phyloP scores from a whole-genome alignment of 2,113 vertebrate genomes.

The Acrocephalus kingi region DNA sequence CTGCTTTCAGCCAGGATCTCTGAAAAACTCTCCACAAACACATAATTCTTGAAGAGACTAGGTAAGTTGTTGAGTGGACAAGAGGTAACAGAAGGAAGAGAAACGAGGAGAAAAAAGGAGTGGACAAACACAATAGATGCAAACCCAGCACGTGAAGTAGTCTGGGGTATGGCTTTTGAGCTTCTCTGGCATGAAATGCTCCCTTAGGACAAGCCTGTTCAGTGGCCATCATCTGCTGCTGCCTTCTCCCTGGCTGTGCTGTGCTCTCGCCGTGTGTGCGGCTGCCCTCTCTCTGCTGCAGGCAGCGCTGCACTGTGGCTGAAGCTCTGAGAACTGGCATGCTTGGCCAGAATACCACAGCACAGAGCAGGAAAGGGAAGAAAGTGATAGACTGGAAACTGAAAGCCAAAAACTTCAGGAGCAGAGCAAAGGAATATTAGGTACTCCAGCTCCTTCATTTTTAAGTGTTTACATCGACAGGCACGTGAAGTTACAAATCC shows the following conservation, averaged over 20 bases:
- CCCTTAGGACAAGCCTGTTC: not conserved
- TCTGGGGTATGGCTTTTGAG: not conserved
- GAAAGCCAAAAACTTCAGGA: not conserved
- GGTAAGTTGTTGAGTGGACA: not conserved
- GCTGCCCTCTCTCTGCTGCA: not conserved
- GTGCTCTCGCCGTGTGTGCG: fast-evolving
- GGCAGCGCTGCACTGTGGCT: not conserved
- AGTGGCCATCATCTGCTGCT: not conserved
- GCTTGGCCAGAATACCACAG: fast-evolving
- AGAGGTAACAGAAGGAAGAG: not conserved
- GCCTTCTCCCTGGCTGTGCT: not conserved
- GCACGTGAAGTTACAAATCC: not conserved
- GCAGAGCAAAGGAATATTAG: not conserved
- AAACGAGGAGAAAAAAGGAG: fast-evolving
- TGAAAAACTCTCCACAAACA: not conserved
- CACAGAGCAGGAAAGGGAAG: not conserved
- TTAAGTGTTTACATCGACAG: fast-evolving
- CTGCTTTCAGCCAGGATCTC: not conserved
- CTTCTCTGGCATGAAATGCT: not conserved
- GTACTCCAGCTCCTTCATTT: not conserved
- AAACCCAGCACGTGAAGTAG: not conserved
- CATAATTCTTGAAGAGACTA: not conserved
- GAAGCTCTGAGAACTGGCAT: fast-evolving
- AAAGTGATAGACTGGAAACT: not conserved
- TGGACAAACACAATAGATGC: not conserved